Evolutionary conservation across 2,888 invertebrate species (phyloP).

Genomic region (Molanna angustata): DNA sequence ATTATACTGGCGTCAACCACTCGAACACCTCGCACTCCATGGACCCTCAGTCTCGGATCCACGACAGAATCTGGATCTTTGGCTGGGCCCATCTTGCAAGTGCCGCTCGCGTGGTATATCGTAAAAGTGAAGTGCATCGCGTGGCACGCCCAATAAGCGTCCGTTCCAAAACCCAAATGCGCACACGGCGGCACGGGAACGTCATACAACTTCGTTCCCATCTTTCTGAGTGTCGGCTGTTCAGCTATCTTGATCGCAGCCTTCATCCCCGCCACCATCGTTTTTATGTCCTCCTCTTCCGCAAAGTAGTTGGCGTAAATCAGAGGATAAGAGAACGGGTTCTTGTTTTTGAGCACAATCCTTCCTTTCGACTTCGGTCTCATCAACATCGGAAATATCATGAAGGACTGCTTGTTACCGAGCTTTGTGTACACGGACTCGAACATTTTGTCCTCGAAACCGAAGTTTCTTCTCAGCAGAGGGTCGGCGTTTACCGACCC

Average conservation of each 20-base stretch:
- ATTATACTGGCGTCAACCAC: conserved; percentile 80
- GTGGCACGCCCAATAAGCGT: conserved; percentile 68
- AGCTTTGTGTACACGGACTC: conserved; percentile 45
- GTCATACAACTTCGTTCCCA: conserved; percentile 59
- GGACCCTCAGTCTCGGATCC: conserved; percentile 59
- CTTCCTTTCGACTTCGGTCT: conserved; percentile 70
- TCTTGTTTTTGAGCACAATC: conserved; percentile 63
- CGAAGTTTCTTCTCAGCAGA: conserved; percentile 51
- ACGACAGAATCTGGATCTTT: conserved; percentile 62
- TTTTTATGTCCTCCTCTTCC: conserved; percentile 58
- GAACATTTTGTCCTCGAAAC: conserved; percentile 51
- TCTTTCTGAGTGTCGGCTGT: conserved; percentile 56
- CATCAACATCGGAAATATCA: conserved; percentile 68
- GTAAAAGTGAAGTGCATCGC: conserved; percentile 65
- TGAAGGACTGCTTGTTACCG: conserved; percentile 46
- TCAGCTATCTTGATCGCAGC: conserved; percentile 56
- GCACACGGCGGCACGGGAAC: conserved; percentile 61
- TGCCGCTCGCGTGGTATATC: conserved; percentile 66
- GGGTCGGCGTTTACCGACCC: conserved; percentile 54
- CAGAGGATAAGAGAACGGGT: conserved; percentile 70
- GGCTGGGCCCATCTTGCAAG: conserved; percentile 64
- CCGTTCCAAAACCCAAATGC: conserved; percentile 57
- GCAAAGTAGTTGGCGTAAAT: conserved; percentile 79
- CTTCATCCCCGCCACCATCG: conserved; percentile 63
- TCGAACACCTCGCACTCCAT: conserved; percentile 65